Evolutionary conservation across 2,113 vertebrate species (phyloP).

Genomic region (Pycnonotus jocosus): DNA sequence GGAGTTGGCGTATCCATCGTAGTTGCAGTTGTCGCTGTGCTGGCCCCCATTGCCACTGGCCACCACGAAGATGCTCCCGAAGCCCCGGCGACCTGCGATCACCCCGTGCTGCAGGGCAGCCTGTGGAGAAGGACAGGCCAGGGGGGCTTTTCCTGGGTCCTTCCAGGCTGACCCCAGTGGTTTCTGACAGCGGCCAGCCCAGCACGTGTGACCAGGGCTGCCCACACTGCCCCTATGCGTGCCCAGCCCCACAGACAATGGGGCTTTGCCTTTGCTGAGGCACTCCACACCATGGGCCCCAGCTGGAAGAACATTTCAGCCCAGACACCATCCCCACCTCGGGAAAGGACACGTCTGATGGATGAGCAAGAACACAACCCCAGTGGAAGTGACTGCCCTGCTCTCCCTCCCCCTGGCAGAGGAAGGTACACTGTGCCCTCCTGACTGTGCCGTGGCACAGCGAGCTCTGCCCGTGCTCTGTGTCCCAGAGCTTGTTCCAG

Average conservation of each 20-base stretch:
- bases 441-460: neutral
- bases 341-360: neutral
- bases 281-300: neutral
- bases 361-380: neutral
- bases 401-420: neutral
- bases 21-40: slow-evolving; percentile 95
- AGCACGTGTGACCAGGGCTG: neutral
- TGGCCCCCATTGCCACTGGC: slow-evolving; percentile 96
- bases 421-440: neutral
- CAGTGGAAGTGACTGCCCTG: fast-evolving
- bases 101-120: slow-evolving; percentile 94
- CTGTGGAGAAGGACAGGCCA: slow-evolving; percentile 56
- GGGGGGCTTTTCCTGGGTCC: neutral
- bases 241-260: fast-evolving
- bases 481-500: neutral
- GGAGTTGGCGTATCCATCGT: slow-evolving; percentile 96
- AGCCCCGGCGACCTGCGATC: slow-evolving; percentile 88
- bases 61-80: slow-evolving; percentile 95
- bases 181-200: neutral
- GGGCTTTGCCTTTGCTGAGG: neutral
- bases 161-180: neutral
- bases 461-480: neutral
- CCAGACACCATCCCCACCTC: fast-evolving
- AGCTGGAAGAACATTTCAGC: neutral
- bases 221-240: neutral